Conservation (phyloP, 2,113 vertebrate genomes). For the Alouatta palliata region DNA sequence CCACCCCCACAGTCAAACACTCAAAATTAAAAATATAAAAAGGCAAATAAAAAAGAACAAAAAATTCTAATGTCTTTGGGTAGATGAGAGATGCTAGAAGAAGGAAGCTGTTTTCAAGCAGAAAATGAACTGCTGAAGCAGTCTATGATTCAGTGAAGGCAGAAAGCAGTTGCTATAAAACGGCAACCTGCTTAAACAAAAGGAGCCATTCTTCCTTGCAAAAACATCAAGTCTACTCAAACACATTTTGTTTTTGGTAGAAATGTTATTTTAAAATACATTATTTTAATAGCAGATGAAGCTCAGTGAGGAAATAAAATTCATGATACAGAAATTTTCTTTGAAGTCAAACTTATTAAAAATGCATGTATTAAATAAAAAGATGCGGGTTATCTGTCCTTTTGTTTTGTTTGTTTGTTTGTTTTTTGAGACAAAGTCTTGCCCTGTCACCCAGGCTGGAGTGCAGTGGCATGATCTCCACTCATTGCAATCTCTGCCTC, state of each 20-base stretch:
- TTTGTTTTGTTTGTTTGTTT: not conserved
- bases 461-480: too few relatives aligned
- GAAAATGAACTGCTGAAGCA: not conserved
- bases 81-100: not conserved
- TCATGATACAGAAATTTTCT: constrained; percentile 3
- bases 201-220: not conserved
- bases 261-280: not conserved
- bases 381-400: not conserved
- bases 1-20: not conserved
- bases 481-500: too few relatives aligned
- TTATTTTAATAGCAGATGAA: constrained; percentile 3
- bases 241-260: not conserved
- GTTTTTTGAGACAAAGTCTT: too few relatives aligned
- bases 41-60: not conserved
- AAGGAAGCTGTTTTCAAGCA: not conserved
- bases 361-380: constrained; percentile 8
- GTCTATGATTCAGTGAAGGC: not conserved
- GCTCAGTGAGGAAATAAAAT: not conserved
- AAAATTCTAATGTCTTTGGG: not conserved
- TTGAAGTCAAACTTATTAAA: constrained; percentile 34
- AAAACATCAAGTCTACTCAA: constrained; percentile 17
- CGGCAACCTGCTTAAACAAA: not conserved
- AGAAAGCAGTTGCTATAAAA: not conserved
- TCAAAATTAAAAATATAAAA: not conserved
- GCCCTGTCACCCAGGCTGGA: too few relatives aligned